A percentile compares a stretch with the other conserved stretches of the same genome.
Conservation (phyloP, 2,888 invertebrate genomes). For the Caenorhabditis drosophilae region DNA sequence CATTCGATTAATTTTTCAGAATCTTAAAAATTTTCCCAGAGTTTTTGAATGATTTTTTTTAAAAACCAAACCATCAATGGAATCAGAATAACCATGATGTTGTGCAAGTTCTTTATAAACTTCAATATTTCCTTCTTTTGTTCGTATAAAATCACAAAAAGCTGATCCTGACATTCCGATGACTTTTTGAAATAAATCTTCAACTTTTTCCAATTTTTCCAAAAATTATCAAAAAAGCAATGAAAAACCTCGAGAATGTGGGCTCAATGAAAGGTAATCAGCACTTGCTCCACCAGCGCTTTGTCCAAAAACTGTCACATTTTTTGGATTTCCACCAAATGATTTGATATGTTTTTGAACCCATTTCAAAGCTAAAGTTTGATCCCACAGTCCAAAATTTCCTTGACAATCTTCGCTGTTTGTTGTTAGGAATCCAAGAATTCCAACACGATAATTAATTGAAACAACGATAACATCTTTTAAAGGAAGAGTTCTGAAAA, state of each 20-base stretch:
- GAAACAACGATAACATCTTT: conserved; percentile 61
- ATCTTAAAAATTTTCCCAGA: background rate
- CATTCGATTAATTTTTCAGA: conserved; percentile 12
- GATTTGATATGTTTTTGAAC: conserved; percentile 59
- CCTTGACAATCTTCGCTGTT: conserved; percentile 42
- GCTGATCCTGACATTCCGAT: conserved; percentile 54
- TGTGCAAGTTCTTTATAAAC: conserved; percentile 32
- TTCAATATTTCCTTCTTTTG: conserved; percentile 12
- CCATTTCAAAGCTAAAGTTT: conserved; percentile 64
- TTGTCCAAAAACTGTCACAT: conserved; percentile 65
- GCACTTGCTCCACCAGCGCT: conserved; percentile 57
- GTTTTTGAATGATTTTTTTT: too few species aligned
- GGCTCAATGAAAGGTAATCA: conserved; percentile 50
- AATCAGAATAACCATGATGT: conserved; percentile 28
- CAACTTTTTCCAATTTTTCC: background rate
- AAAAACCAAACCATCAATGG: background rate
- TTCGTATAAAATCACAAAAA: conserved; percentile 38
- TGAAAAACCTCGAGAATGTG: conserved; percentile 45
- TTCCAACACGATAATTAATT: conserved; percentile 60
- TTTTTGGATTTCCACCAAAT: conserved; percentile 63
- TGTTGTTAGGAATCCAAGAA: conserved; percentile 55
- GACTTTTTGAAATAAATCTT: conserved; percentile 51
- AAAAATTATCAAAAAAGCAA: background rate
- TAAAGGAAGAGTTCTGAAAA: conserved; percentile 53
- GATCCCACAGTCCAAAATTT: conserved; percentile 66